Evolutionary conservation across 1,140 invertebrate species (phyloP).

Genomic region (Geopemphigus sp.): DNA sequence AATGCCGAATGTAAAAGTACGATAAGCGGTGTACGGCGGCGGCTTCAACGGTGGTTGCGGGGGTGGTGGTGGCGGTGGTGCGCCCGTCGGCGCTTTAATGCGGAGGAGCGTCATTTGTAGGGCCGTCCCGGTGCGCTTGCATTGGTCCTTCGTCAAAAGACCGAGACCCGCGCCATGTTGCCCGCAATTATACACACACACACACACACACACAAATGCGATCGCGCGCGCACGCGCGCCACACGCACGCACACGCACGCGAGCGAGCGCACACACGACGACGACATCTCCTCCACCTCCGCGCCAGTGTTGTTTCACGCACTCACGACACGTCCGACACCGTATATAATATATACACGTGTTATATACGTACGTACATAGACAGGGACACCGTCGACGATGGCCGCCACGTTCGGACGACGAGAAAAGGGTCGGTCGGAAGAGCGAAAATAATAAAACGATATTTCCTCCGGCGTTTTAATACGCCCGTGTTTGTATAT

Average conservation of each 20-base stretch:
- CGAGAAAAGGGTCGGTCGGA: background rate
- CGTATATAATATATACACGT: no score
- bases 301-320: background rate
- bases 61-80: background rate
- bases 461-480: no score
- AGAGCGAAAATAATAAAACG: background rate
- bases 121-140: constrained; percentile 48
- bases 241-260: background rate
- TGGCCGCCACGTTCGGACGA: background rate
- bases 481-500: no score
- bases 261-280: background rate
- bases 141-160: constrained; percentile 48
- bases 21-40: constrained; percentile 21
- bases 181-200: constrained; percentile 47
- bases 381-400: background rate
- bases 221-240: background rate
- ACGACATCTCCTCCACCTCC: background rate
- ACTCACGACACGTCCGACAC: background rate
- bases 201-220: background rate
- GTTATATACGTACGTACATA: no score
- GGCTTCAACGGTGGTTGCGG: background rate
- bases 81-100: constrained; percentile 48
- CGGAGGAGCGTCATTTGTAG: constrained; percentile 47
- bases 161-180: constrained; percentile 49
- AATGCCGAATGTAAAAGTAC: constrained; percentile 47